Evolutionary conservation across 2,888 invertebrate genomes (phyloP), one percentile per base, ranked within the genome.

Genomic region (Eupsilia transversa): DNA sequence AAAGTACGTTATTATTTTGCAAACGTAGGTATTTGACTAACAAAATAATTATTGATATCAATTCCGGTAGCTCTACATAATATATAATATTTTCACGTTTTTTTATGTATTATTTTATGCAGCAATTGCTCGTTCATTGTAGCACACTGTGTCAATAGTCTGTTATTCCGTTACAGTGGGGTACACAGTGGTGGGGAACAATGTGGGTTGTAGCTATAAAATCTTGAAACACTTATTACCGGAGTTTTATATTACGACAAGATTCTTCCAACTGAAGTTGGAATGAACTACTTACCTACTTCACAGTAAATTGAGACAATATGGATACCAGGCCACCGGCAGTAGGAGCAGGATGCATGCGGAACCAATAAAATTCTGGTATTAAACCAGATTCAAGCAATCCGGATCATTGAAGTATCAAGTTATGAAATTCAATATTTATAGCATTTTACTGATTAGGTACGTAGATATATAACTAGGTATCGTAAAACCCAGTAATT

Each of bases 231-330:
- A 61, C 43, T 49, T 68, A 65, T 35, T 23, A 38, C 17, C 38
- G 20, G 20, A 56, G 38, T 23, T 73, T 46, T 30, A 20, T 20
- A 23, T 38, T n/a, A 74, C 59, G 27, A 27, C 7, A 33, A 52
- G 23, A 57, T 41, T 54, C 23, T 30, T 43, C 10, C 10, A 30
- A 56, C 38, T 80, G 5, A 59, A 14, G 43, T 41, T 23, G 27
- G 23, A 54, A 67, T 67, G 23, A 49, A n/a, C 49, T 43, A 3
- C 20, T 23, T 23, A n/a, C 46, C 60, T 73, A 68, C 23, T 60
- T 49, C 27, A n/a, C 10, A 59, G 10, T 33, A 3, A 46, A 74
- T 46, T 57, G 38, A 52, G 63, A 33, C 10, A 57, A 72, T 56
- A 52, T 46, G n/a, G 10, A 49, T 60, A 52, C 17, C 33, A 49